These are phyloP conservation scores for Caerostris darwini DNA, from an alignment of 1,140 invertebrate species.

Conservation along the genomic window DNA sequence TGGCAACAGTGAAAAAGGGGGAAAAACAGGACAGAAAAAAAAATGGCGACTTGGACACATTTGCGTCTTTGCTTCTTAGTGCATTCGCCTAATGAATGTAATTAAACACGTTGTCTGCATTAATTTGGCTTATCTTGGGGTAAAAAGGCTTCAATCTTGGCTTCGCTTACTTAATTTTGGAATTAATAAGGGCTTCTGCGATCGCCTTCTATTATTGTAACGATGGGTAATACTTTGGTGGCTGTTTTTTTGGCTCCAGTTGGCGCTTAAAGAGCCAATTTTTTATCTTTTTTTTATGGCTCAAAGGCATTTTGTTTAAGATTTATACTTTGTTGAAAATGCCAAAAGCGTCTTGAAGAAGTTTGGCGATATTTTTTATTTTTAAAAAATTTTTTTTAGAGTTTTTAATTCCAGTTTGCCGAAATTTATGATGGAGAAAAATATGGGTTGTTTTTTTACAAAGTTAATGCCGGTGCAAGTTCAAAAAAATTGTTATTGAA, in stretches of 20 bases:
- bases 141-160: conserved; percentile 74
- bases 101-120: conserved; percentile 76
- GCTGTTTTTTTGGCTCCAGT: conserved; percentile 17
- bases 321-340: conserved; percentile 18
- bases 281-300: conserved; percentile 13
- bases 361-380: not conserved
- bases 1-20: conserved; percentile 8
- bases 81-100: conserved; percentile 67
- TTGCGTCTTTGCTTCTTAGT: conserved; percentile 61
- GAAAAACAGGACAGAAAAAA: not conserved
- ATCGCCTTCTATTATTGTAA: conserved; percentile 70
- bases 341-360: not conserved
- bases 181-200: conserved; percentile 73
- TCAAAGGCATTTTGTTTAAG: not conserved
- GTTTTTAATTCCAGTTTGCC: not conserved
- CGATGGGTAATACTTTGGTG: conserved; percentile 53
- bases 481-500: not conserved
- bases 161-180: conserved; percentile 73
- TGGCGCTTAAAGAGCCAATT: conserved; percentile 30
- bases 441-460: not conserved
- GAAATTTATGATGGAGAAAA: not conserved
- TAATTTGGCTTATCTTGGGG: conserved; percentile 74
- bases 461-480: not conserved
- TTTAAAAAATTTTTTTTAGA: not conserved
- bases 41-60: conserved; percentile 66